A percentile compares a stretch with the other conserved stretches of the same genome.
Evolutionary conservation across 2,797 vertebrate species (phyloP).

Genomic region (Buceros bicornis): DNA sequence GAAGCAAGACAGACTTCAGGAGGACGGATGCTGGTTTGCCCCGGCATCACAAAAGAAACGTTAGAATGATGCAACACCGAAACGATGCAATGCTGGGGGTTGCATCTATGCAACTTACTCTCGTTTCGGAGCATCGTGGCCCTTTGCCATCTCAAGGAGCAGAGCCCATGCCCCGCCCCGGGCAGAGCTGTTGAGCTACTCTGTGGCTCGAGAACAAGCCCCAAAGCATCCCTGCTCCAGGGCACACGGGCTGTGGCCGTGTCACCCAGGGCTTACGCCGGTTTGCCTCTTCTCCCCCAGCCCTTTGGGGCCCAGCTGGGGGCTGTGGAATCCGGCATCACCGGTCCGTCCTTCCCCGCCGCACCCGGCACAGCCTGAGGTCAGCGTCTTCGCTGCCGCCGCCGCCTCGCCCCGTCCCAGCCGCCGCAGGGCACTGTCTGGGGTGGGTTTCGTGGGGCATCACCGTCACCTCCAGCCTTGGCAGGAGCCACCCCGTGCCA

Average conservation of each 20-base stretch:
- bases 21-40: not conserved
- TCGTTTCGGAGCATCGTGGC: not conserved
- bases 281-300: not conserved
- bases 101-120: not conserved
- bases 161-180: not conserved
- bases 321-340: not conserved
- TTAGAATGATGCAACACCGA: not conserved
- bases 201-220: rapidly evolving
- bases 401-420: not conserved
- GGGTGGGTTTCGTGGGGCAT: rapidly evolving
- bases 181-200: not conserved
- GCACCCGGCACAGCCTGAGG: rapidly evolving
- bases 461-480: not conserved
- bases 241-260: not conserved
- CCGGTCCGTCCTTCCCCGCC: rapidly evolving
- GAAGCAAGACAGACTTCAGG: rapidly evolving
- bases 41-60: not conserved
- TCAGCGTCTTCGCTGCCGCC: not conserved
- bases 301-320: not conserved
- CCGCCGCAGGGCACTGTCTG: rapidly evolving
- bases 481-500: rapidly evolving
- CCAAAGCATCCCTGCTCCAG: not conserved
- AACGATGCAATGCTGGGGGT: rapidly evolving
- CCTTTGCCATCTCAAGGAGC: not conserved
- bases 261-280: rapidly evolving